Evolutionary conservation across 2,797 vertebrate genomes (phyloP), one percentile per base, ranked within the genome.

Genomic region (Loris lydekkerianus): DNA sequence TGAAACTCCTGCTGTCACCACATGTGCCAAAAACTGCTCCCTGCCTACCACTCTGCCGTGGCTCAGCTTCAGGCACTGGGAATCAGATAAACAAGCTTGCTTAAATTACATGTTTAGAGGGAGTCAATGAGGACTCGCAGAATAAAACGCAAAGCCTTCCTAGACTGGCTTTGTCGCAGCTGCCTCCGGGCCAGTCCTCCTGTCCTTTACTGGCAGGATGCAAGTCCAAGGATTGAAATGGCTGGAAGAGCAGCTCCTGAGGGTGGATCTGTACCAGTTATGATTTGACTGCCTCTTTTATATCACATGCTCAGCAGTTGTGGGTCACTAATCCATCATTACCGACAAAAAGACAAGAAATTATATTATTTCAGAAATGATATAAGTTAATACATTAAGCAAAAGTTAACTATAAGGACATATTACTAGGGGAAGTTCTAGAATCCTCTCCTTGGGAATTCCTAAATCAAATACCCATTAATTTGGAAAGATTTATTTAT

Each of bases 401-500:
- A 80, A 88, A 85, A 73, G 61, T 37, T 69, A 76, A 58, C 43
- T 23, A 21, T 2, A 72, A 87, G 31, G 75, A 78, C 56, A 89
- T 58, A 70, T 73, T 53, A 37, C 43, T 14, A 83, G 76, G 9
- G 23, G 58, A 96, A 91, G 46, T 84, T 81, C 75, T 60, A 86
- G 80, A 86, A 69, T 83, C 92, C 56, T 49, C 72, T 46, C 78
- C 73, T 86, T 61, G 75, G 37, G 46, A 88, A 80, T 82, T 88
- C 61, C 56, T 69, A 72, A 63, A 40, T 81, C 83, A 86, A 92
- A 77, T n/a, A 43, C 1, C 77, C 83, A 83, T 73, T 34, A 77
- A 87, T 82, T 58, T 78, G 61, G 29, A 92, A 89, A 89, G 61
- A 86, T 92, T 84, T 67, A n/a, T 83, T 83, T 89, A n/a, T 53